Evolutionary conservation across 2,888 invertebrate species (phyloP), one percentile per base, ranked within the genome.

Genomic region (Drosophila quinaria): DNA sequence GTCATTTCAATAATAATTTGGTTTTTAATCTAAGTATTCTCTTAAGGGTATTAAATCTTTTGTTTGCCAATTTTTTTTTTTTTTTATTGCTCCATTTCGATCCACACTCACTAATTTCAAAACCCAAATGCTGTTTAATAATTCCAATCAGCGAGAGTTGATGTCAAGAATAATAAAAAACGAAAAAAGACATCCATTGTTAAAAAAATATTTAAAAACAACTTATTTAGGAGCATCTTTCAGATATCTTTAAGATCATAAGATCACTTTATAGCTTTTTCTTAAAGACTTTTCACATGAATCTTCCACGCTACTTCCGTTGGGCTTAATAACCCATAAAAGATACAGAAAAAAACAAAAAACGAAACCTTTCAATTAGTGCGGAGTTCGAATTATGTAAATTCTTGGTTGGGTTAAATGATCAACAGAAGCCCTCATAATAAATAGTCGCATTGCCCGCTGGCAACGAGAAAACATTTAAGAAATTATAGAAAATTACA

Each of bases 281-380:
- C 35, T 44, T n/a, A 10, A 1, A n/a, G 44, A 5, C n/a, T 55
- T 42, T 70, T 55, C 4, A 55, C 33, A 47, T 25, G 35, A 41
- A 55, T 65, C 19, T 19, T 37, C 3, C 41, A 46, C 35, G 35
- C 37, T 41, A 64, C 60, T 68, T 83, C 84, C 80, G 83, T 44
- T 77, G 51, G 13, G 15, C 73, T 67, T 62, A 44, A 56, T 47
- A 55, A 44, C 0, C 46, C 35, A 55, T 63, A 37, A 56, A 64
- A 46, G 15, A 11, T 2, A 25, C 3, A 11, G 19, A 51, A 37
- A 15, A 31, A 49, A 25, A 22, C 22, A 22, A 29, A 29, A 29
- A 8, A 29, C 6, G 15, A 49, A 70, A 79, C 70, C 70, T 63
- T 79, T 79, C 66, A 79, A 75, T 77, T 77, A 75, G 51, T 54